Percentiles rank a stretch among this genome's conserved stretches.
phyloP scores from a whole-genome alignment of 2,888 invertebrate genomes.

The Nephrocerus scutellatus region DNA sequence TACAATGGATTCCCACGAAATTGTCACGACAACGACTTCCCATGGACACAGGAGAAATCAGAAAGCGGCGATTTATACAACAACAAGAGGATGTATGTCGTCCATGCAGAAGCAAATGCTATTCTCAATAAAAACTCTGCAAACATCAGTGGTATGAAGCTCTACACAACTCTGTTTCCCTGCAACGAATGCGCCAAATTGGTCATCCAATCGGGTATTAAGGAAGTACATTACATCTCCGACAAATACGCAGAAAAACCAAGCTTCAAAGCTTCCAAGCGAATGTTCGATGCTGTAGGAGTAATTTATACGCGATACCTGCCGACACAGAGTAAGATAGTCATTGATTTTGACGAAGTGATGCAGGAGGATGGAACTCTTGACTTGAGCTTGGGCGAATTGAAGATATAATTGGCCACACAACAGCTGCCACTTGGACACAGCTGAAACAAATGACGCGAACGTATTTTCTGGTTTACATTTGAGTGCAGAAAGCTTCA shows the following conservation, averaged over 20 bases:
- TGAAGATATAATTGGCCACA: no score
- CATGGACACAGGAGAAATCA: conserved; percentile 57
- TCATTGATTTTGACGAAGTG: conserved; percentile 57
- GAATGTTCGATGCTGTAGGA: conserved; percentile 73
- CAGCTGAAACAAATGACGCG: no score
- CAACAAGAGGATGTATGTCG: conserved; percentile 84
- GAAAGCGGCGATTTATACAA: conserved; percentile 51
- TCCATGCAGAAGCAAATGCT: conserved; percentile 97
- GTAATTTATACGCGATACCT: conserved; percentile 61
- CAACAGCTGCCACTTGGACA: no score
- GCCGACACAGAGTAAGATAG: conserved; percentile 57
- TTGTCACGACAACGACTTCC: conserved; percentile 80
- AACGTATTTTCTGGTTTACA: no score
- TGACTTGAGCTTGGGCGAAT: no score
- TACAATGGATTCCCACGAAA: conserved; percentile 96
- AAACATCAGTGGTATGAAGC: conserved; percentile 68
- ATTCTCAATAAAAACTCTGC: conserved; percentile 82
- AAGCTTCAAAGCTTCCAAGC: conserved; percentile 66
- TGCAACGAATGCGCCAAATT: conserved; percentile 98
- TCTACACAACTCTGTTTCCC: conserved; percentile 89
- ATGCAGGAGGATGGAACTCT: conserved; percentile 38
- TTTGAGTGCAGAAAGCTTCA: no score
- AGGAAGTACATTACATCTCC: conserved; percentile 68
- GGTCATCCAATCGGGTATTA: conserved; percentile 89
- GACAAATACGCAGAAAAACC: conserved; percentile 70